A percentile compares a stretch with the other conserved stretches of the same genome.
Conservation (phyloP, 30 jellyfish, hydroid and myxozoan genomes). For the Nemopilema nomurai region DNA sequence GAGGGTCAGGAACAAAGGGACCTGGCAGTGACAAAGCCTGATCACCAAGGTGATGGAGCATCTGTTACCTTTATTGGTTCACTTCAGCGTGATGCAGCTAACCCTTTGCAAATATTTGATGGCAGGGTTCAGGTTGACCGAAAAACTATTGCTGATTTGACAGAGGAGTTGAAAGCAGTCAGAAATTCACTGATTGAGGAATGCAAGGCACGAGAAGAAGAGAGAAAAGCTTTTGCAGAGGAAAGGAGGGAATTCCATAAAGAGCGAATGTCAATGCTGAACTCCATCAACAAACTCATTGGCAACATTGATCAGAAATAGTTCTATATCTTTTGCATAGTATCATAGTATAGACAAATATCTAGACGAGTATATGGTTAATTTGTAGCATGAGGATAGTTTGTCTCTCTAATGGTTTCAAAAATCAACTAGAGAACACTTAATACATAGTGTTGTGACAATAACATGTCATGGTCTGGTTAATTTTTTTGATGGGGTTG, state of each 20-base stretch:
- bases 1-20: constrained; percentile 21
- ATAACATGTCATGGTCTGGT: background rate
- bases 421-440: background rate
- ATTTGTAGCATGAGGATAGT: background rate
- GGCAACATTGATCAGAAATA: constrained; percentile 47
- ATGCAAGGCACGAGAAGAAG: constrained; percentile 53
- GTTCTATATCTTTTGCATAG: too few species aligned
- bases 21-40: constrained; percentile 16
- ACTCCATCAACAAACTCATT: constrained; percentile 44
- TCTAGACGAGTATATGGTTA: background rate
- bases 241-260: constrained; percentile 57
- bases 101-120: background rate
- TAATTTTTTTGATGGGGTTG: background rate
- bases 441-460: background rate
- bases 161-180: constrained; percentile 47
- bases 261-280: constrained; percentile 61
- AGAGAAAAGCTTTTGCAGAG: constrained; percentile 52
- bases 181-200: constrained; percentile 26
- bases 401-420: background rate
- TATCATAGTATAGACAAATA: background rate
- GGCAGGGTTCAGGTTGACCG: constrained; percentile 8
- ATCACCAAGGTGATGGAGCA: constrained; percentile 2
- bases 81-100: constrained; percentile 25
- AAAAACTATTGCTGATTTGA: constrained; percentile 30
- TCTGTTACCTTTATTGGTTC: background rate